Evolutionary conservation across 1,140 invertebrate genomes (phyloP), one percentile per base, ranked within the genome.

Genomic region (Trypoxylus dichotomus): DNA sequence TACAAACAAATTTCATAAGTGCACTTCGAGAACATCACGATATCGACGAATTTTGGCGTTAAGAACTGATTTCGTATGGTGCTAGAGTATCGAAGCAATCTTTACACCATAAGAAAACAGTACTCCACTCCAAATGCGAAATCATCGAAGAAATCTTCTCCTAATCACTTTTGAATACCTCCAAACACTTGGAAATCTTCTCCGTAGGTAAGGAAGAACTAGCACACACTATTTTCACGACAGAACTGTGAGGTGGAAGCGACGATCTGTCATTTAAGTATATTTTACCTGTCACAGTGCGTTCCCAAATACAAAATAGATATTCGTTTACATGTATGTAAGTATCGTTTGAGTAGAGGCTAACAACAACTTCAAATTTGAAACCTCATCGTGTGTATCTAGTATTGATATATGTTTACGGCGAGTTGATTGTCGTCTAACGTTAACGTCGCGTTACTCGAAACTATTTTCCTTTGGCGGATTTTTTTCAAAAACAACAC

Each of bases 61-160:
- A 84, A 85, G 84, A 82, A 86, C 85, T 84, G 83, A 85, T 86
- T 86, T 86, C 83, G 83, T 84, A 83, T 86, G 85, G 85, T 86
- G 85, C 83, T 84, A 84, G 83, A 84, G 80, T 77, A 79, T 37
- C 27, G 79, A 79, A 80, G 58, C 74, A 71, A 82, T 82, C 81
- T 82, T 42, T 37, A 75, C 85, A 85, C 85, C 85, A 85, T 82
- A 82, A 80, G 81, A 85, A 85, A 85, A 82, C 84, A 85, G 85
- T 83, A 77, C 85, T 83, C 83, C 72, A 78, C 79, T 29, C 81
- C 80, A 80, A 83, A 81, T n/a, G n/a, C 24, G 58, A 63, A 63
- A 21, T 2, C 8, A 63, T n/a, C 21, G 60, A 8, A 21, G 60
- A 2, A 63, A 43, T 1, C 42, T 43, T 11, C 8, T 41, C 37